Base-by-base conservation (phyloP, 2,113 vertebrate species). In the Nerophis lumbriciformis region DNA sequence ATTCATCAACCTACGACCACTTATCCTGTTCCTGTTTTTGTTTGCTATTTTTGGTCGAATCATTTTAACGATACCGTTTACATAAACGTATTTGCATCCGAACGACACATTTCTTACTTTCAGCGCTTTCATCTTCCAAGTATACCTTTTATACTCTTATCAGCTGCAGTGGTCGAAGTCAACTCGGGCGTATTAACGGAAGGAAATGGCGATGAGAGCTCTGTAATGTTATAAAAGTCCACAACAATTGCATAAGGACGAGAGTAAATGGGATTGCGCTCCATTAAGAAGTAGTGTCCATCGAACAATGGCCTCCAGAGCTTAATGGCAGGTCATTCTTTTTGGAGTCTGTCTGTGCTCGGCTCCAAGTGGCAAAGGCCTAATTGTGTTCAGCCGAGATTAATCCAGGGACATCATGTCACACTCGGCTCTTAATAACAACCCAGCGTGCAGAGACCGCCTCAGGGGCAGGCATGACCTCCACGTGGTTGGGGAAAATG, bases 251-350 rank as follows among this genome's bases (percentile, higher is more conserved):
- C 64, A 57, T 51, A 44, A 70, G n/a, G 68, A 77, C 57, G 59
- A 52, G 59, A 74, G 65, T 64, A 77, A 80, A 84, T 80, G 76
- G 76, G 78, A 80, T 44, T 68, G 69, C 63, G 58, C 72, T 66
- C 59, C 60, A 72, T 72, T 82, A 80, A 76, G 73, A 60, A 53
- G 55, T 77, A 61, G 36, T 79, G 76, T 81, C 72, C 65, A 39
- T 62, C 64, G 58, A 66, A 56, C 63, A 7, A 6, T 19, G 61
- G 65, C 66, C 75, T 67, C 78, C 71, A 66, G 51, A 65, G 63
- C 21, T 53, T 71, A 75, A 82, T 71, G 64, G 56, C 63, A 72
- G 73, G 68, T 71, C 59, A 65, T 74, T 66, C 75, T 65, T 78
- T 71, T 63, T 11, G 10, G 61, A 71, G 53, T 67, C 66, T 64